Evolutionary conservation across 2,113 vertebrate genomes (phyloP).

Genomic region (Pteronura brasiliensis): DNA sequence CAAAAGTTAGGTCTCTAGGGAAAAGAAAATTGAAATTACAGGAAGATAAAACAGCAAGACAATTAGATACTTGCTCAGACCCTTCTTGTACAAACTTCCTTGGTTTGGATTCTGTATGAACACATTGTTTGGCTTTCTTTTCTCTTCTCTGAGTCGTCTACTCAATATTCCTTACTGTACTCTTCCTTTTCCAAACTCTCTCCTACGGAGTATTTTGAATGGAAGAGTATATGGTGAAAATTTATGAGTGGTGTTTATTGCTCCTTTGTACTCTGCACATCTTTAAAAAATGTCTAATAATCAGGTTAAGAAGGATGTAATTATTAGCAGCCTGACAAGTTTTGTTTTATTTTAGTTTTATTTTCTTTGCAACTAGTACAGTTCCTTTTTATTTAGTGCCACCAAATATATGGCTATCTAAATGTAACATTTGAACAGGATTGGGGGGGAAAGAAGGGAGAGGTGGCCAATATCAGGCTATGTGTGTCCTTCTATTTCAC

Average conservation of each 20-base stretch:
- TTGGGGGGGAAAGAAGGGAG: no score
- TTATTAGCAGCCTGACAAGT: neutral
- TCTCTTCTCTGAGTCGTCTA: neutral
- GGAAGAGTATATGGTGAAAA: neutral
- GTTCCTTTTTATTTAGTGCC: neutral
- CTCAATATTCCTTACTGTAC: neutral
- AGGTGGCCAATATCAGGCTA: rapidly evolving
- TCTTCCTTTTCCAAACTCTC: neutral
- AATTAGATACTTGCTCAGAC: neutral
- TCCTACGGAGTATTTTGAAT: neutral
- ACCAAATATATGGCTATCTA: no score
- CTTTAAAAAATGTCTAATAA: neutral
- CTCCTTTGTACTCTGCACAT: neutral
- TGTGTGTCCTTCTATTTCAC: no score
- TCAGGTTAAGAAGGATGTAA: neutral
- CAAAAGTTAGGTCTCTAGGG: neutral
- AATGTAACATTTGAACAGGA: rapidly evolving
- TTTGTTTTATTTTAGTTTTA: neutral
- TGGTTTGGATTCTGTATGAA: neutral
- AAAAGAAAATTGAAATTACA: neutral
- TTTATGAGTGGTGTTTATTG: no score
- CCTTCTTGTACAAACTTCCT: neutral
- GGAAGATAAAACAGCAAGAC: neutral
- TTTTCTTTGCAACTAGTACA: neutral
- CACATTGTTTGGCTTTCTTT: neutral